phyloP scores from a whole-genome alignment of 2,888 invertebrate genomes.

The Argyra leucocephala region DNA sequence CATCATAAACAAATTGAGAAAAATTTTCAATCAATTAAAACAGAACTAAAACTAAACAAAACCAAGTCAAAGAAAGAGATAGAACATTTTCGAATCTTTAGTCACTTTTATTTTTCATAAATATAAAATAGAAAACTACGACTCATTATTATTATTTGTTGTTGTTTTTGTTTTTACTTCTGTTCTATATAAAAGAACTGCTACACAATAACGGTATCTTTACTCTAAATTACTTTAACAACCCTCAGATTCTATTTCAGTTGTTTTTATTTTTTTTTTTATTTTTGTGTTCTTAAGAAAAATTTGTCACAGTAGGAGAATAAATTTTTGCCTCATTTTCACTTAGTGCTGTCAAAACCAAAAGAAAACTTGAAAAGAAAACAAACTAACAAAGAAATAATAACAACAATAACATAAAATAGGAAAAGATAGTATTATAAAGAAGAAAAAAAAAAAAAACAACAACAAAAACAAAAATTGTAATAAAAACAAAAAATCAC shows the following conservation, averaged over 20 bases:
- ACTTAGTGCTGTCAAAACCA: not conserved
- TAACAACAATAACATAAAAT: not conserved
- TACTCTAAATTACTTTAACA: not conserved
- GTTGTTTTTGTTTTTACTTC: too few relatives aligned
- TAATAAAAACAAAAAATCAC: not conserved
- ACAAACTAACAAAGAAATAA: not conserved
- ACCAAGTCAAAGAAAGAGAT: too few relatives aligned
- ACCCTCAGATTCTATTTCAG: not conserved
- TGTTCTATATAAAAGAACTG: too few relatives aligned
- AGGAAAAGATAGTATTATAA: too few relatives aligned
- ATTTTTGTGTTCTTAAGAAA: not conserved
- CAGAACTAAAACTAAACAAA: too few relatives aligned
- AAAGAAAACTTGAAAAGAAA: not conserved
- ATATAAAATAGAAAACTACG: too few relatives aligned
- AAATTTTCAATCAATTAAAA: not conserved
- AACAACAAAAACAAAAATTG: not conserved
- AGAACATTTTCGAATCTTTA: too few relatives aligned
- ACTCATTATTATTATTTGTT: too few relatives aligned
- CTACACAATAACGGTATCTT: not conserved
- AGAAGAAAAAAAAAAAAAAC: not conserved
- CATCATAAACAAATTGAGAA: slow-evolving; percentile 2
- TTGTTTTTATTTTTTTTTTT: not conserved
- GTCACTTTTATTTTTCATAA: too few relatives aligned
- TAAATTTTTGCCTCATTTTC: slow-evolving; percentile 3
- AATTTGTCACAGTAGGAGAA: slow-evolving; percentile 6